Base-by-base conservation (phyloP, 2,888 invertebrate species). In the Sipha maydis region DNA sequence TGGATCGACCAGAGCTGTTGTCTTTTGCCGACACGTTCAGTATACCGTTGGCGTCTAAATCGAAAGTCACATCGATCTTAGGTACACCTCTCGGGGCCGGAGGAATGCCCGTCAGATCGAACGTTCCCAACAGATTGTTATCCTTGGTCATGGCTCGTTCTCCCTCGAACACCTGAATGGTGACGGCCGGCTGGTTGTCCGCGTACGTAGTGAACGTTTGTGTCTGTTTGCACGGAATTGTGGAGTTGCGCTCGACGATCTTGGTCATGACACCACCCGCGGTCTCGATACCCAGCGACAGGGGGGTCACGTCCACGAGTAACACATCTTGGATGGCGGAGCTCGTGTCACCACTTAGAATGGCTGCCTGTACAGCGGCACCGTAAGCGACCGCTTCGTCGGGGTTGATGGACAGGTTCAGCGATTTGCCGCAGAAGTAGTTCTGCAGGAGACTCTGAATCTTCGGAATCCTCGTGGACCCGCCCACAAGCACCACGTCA, bases 121-220 rank as follows among this genome's bases (percentile, higher is more conserved):
- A 96, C 34, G 95, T 96, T 67, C 96, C 96, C 83, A 97, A 92
- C 5, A 96, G 92, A 91, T 98, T 97, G 92, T 98, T 98, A 91
- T 98, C 97, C 92, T 95, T 97, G 19, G 97, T 97, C 96, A 97
- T 41, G 41, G 9, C 41, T 8, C 41, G 41, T 41, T 41, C 41
- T 41, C 41, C 41, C 41, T 41, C 41, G 91, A 95, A 96, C 9
- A 97, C 95, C 92, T 96, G 96, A 90, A 97, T 96, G 61, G 96
- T 95, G 0, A 97, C 97, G 69, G 96, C 96, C 41, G 96, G 96
- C 92, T 98, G 98, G 91, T 97, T 98, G 92, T 98, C 98, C 31
- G 96, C 93, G 91, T 97, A 98, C 0, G 98, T 98, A 8, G 97
- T 96, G 91, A 98, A 98, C 0, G 94, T 95, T 90, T 94, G 94